Conservation (phyloP, 2,797 vertebrate genomes). For the Bucorvus abyssinicus region DNA sequence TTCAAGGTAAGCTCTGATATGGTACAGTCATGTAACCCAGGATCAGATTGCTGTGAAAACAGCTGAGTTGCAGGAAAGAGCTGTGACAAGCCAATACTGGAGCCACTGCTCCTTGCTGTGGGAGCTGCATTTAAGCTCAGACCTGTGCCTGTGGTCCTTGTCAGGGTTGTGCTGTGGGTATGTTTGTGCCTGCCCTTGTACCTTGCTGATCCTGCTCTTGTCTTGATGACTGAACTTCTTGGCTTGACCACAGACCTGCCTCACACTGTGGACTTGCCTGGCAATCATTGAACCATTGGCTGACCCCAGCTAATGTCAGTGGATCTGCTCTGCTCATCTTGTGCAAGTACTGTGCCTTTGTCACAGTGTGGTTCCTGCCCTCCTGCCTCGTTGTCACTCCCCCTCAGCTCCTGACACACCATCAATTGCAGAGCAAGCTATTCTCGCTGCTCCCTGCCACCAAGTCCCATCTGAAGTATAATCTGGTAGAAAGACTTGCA, state of each 20-base stretch:
- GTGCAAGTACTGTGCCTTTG: not conserved
- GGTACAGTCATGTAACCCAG: not conserved
- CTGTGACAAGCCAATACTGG: not conserved
- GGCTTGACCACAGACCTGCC: not conserved
- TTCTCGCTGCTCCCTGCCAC: not conserved
- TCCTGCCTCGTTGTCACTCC: not conserved
- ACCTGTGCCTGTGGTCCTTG: not conserved
- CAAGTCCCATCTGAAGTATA: not conserved
- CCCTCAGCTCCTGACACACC: not conserved
- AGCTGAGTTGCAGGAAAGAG: not conserved
- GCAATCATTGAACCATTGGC: not conserved
- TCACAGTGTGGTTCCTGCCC: rapidly evolving
- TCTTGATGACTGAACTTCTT: not conserved
- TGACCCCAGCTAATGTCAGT: not conserved
- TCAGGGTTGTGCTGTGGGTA: not conserved
- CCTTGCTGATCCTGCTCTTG: not conserved
- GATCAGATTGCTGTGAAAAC: not conserved
- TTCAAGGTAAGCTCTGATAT: not conserved
- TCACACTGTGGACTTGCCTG: not conserved
- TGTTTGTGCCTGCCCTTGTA: not conserved
- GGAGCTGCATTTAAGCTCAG: not conserved
- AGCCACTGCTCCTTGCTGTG: not conserved
- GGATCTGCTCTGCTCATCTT: not conserved
- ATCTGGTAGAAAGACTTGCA: not conserved
- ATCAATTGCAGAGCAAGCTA: not conserved